Evolutionary conservation across 2,113 vertebrate genomes (phyloP).

Genomic region (Gracilinanus agilis): DNA sequence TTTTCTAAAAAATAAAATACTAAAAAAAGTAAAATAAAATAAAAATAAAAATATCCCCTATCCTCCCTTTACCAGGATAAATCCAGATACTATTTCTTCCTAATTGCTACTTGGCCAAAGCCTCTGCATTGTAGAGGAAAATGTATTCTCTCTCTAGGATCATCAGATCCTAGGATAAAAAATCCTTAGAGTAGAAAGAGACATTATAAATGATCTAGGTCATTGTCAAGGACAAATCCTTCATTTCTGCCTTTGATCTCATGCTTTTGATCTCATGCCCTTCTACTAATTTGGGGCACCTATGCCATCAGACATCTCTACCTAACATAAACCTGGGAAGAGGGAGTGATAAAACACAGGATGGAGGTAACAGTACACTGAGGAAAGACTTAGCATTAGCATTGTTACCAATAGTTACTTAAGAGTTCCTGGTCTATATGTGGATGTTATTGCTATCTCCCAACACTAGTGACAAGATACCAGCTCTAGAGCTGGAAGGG

Average conservation of each 20-base stretch:
- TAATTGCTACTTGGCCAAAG: slow-evolving; percentile 15
- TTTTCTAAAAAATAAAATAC: too few relatives aligned
- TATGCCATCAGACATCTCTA: neutral
- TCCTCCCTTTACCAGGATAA: too few relatives aligned
- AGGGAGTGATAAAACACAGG: neutral
- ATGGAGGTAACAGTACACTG: neutral
- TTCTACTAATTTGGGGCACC: neutral
- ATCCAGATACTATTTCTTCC: neutral
- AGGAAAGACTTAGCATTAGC: neutral
- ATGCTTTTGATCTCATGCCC: neutral
- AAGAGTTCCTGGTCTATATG: neutral
- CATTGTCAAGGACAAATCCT: slow-evolving; percentile 10
- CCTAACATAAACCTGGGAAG: neutral
- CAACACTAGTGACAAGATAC: neutral
- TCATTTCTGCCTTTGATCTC: neutral
- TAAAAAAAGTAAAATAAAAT: too few relatives aligned
- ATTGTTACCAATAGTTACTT: neutral
- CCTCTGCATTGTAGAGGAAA: neutral
- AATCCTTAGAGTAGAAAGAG: neutral
- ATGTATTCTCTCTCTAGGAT: neutral
- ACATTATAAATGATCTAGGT: neutral
- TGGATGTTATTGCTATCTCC: neutral
- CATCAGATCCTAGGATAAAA: neutral
- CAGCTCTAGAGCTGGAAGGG: neutral
- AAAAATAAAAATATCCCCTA: neutral